Conservation (phyloP, 30 jellyfish, hydroid and myxozoan species). For the Sanderia malayensis region DNA sequence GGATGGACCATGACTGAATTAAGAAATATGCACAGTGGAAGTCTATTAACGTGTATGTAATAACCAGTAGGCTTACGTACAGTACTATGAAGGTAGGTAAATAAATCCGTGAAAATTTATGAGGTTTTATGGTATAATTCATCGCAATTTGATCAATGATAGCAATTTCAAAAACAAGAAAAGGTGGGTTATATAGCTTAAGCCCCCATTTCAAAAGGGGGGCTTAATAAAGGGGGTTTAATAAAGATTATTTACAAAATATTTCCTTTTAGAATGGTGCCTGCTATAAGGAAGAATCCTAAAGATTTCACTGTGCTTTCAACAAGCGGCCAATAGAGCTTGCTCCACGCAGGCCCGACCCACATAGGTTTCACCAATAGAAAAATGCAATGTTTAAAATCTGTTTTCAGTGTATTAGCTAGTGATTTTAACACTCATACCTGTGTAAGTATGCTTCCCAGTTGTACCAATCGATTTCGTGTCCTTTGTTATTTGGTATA, state of each 20-base stretch:
- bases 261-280: too few relatives aligned
- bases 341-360: too few relatives aligned
- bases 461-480: conserved; percentile 40
- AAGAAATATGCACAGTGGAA: background rate
- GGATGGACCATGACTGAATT: background rate
- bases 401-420: too few relatives aligned
- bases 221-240: background rate
- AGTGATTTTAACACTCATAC: conserved; percentile 10
- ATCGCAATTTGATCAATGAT: background rate
- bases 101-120: background rate
- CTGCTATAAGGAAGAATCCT: too few relatives aligned
- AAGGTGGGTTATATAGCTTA: too few relatives aligned
- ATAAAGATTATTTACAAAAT: too few relatives aligned
- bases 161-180: background rate
- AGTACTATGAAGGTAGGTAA: background rate
- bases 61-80: background rate
- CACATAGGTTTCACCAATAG: too few relatives aligned
- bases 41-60: background rate
- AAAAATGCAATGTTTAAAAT: too few relatives aligned
- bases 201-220: too few relatives aligned
- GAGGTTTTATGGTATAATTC: too few relatives aligned
- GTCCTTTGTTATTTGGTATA: conserved; percentile 18
- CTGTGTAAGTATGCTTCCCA: conserved; percentile 60
- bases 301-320: too few relatives aligned
- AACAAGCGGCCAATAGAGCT: too few relatives aligned